A percentile compares a stretch with the other conserved stretches of the same genome.
Evolutionary conservation across 2,113 vertebrate species (phyloP).

Genomic region (Corapipo altera): DNA sequence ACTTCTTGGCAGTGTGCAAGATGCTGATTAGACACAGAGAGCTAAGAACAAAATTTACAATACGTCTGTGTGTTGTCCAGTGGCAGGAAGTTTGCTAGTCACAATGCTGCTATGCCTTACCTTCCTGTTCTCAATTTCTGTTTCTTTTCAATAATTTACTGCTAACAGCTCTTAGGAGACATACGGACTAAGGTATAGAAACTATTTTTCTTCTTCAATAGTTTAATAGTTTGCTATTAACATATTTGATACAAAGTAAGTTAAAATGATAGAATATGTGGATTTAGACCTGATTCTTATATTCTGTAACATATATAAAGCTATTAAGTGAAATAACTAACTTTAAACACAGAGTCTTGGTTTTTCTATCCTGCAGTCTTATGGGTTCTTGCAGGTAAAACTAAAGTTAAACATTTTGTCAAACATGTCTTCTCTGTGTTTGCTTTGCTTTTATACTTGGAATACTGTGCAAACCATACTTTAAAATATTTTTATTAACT

Average conservation of each 20-base stretch:
- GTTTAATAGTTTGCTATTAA: conserved; percentile 52
- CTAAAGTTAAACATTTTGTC: not conserved
- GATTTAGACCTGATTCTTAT: not conserved
- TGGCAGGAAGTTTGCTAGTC: not conserved
- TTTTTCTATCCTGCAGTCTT: not conserved
- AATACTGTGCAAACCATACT: not conserved
- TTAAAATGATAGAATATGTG: not conserved
- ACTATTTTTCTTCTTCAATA: conserved; percentile 69
- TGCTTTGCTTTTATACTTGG: not conserved
- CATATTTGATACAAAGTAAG: conserved; percentile 12
- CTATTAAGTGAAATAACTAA: conserved; percentile 9
- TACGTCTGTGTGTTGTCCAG: not conserved
- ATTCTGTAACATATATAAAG: not conserved
- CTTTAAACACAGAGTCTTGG: not conserved
- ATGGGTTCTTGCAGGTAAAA: not conserved
- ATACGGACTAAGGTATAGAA: conserved; percentile 96
- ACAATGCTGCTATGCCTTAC: conserved; percentile 57
- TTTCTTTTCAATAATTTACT: conserved; percentile 84
- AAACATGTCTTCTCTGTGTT: not conserved
- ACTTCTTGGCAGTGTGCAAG: not conserved
- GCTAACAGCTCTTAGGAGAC: conserved; percentile 99
- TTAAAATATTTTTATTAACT: not conserved
- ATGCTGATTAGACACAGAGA: not conserved
- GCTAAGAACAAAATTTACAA: not conserved
- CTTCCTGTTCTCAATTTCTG: conserved; percentile 70